Conservation (phyloP, 2,888 invertebrate species). For the Aspidiotus destructor region DNA sequence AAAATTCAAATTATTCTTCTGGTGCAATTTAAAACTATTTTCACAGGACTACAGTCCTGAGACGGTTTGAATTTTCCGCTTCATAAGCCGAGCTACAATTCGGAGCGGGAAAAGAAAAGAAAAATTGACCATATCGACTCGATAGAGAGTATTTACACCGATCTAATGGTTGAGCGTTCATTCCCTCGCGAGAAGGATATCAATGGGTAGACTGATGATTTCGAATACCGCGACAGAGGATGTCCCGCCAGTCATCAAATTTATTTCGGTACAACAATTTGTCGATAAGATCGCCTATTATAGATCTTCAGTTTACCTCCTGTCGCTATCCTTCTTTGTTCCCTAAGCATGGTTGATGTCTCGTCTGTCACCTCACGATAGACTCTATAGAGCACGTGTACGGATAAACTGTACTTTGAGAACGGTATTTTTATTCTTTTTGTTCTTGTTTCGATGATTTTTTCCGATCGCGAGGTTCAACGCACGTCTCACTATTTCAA, state of each 20-base stretch:
- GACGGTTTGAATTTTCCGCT: too few relatives aligned
- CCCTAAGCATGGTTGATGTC: constrained; percentile 17
- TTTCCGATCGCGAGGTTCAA: neutral
- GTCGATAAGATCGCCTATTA: constrained; percentile 26
- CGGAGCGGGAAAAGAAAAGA: too few relatives aligned
- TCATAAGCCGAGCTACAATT: too few relatives aligned
- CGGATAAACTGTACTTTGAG: neutral
- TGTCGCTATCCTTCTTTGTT: constrained; percentile 27
- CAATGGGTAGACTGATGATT: too few relatives aligned
- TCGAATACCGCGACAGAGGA: too few relatives aligned
- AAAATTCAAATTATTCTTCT: too few relatives aligned
- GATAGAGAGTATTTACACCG: too few relatives aligned
- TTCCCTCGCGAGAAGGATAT: too few relatives aligned
- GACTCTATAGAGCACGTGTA: neutral
- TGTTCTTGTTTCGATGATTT: neutral
- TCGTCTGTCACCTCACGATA: constrained; percentile 11
- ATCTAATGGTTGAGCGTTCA: too few relatives aligned
- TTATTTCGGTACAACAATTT: neutral
- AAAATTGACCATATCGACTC: too few relatives aligned
- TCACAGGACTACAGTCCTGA: too few relatives aligned
- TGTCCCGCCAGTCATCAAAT: neutral
- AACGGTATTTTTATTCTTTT: neutral
- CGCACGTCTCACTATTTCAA: neutral
- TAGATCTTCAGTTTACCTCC: constrained; percentile 19
- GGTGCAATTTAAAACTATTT: too few relatives aligned